phyloP scores from a whole-genome alignment of 2,888 invertebrate species.

The Branchinecta sandiegonensis region DNA sequence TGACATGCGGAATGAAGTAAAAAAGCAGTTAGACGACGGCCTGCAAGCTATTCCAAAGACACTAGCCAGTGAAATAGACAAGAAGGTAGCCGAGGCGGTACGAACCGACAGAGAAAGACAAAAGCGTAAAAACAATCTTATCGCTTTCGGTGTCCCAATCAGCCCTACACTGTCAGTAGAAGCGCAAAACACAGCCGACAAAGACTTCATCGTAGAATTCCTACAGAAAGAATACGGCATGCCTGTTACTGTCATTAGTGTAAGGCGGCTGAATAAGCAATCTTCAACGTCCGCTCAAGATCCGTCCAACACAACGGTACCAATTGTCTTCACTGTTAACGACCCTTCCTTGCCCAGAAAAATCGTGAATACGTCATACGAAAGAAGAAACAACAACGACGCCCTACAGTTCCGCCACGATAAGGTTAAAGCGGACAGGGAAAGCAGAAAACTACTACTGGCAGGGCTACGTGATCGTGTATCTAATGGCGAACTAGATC shows the following conservation, averaged over 20 bases:
- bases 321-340: constrained; percentile 8
- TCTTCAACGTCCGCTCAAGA: constrained; percentile 4
- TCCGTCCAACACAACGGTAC: constrained; percentile 5
- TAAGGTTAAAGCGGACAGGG: background rate
- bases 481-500: constrained; percentile 10
- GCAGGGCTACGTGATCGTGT: background rate
- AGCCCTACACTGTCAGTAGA: constrained; percentile 10
- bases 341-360: background rate
- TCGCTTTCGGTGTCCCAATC: background rate
- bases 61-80: constrained; percentile 15
- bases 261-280: constrained; percentile 11
- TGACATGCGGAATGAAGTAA: background rate
- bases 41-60: constrained; percentile 9
- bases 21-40: constrained; percentile 7
- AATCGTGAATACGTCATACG: constrained; percentile 15
- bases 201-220: background rate
- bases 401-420: constrained; percentile 6
- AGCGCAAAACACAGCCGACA: constrained; percentile 10
- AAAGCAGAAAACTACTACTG: constrained; percentile 14
- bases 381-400: constrained; percentile 12
- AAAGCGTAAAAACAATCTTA: too few relatives aligned
- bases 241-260: background rate
- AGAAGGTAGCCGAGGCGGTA: constrained; percentile 5
- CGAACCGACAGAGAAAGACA: background rate
- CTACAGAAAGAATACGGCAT: constrained; percentile 15